Percentiles rank a stretch among this genome's conserved stretches.
These are phyloP conservation scores for Dusona sp. DNA, from an alignment of 2,888 invertebrate genomes.

Conservation along the genomic window DNA sequence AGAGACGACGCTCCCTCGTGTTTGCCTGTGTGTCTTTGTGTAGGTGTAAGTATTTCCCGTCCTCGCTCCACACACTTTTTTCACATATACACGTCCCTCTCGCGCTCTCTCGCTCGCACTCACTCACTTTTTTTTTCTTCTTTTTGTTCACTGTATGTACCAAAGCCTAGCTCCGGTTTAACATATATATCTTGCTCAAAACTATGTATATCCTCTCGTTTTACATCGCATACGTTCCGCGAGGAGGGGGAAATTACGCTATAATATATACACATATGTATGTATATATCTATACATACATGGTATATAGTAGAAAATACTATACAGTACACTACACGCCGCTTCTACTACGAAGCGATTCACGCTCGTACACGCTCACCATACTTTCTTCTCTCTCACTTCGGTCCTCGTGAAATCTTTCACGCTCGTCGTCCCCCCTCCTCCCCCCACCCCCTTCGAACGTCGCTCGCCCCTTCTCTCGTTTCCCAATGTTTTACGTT, in stretches of 20 bases:
- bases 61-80: slow-evolving; percentile 48
- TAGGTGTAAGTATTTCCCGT: slow-evolving; percentile 52
- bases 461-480: slow-evolving; percentile 16
- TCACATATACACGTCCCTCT: slow-evolving; percentile 22
- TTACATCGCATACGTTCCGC: slow-evolving; percentile 45
- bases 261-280: slow-evolving; percentile 43
- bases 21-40: slow-evolving; percentile 44
- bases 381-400: slow-evolving; percentile 41
- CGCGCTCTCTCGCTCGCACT: not conserved
- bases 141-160: slow-evolving; percentile 11
- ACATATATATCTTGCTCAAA: slow-evolving; percentile 44
- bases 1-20: slow-evolving; percentile 66
- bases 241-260: slow-evolving; percentile 39
- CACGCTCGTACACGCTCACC: slow-evolving; percentile 58
- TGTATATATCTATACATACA: slow-evolving; percentile 33
- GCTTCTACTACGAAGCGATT: slow-evolving; percentile 61
- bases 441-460: not conserved
- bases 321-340: slow-evolving; percentile 59
- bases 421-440: slow-evolving; percentile 38
- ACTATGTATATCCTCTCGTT: slow-evolving; percentile 58
- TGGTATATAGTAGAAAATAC: slow-evolving; percentile 47
- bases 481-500: slow-evolving; percentile 38
- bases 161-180: slow-evolving; percentile 17
- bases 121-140: slow-evolving; percentile 5
- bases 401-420: slow-evolving; percentile 63